Base-by-base conservation (phyloP, 2,888 invertebrate species). In the Caradrina clavipalpis region DNA sequence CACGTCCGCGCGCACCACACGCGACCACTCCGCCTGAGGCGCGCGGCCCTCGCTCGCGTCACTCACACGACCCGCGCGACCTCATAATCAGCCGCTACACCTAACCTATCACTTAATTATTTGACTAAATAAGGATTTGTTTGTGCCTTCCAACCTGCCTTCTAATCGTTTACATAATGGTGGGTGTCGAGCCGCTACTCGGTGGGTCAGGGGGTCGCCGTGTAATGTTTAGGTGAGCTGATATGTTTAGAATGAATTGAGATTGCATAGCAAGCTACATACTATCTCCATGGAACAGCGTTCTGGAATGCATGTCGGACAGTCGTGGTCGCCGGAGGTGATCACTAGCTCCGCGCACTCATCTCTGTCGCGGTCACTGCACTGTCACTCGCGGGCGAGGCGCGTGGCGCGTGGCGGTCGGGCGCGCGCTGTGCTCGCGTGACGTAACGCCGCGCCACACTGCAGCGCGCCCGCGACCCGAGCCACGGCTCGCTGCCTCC, bases 381-480 rank as follows among this genome's bases (percentile, higher is more conserved):
- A 66, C 60, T 66, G 57, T 55, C 65, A 75, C 65, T 35, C 65
- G 53, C 71, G 74, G 51, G 50, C 55, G 73, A 10, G 51, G 31
- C 56, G 58, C 53, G 47, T 49, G 54, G 74, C 72, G 74, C 42
- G 63, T 71, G 67, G 71, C 72, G 35, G 35, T 35, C 35, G 73
- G 59, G 72, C 65, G 54, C 51, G 72, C 67, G 54, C 51, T 60
- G 83, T 72, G 73, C 77, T 77, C 81, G 72, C 89, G 89, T 86
- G 87, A 88, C 89, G 90, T 87, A 86, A 87, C 86, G 85, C 88
- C 90, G 89, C 90, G 87, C 78, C 87, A 87, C 89, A 88, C 90
- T 90, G 91, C 90, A 85, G 87, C 88, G 82, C 82, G 75, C 73
- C 78, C 76, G 76, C 76, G 69, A 67, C 64, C 78, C 69, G 69